phyloP scores from a whole-genome alignment of 35 echinoderm and acorn worm species.

The Apostichopus parvimensis region DNA sequence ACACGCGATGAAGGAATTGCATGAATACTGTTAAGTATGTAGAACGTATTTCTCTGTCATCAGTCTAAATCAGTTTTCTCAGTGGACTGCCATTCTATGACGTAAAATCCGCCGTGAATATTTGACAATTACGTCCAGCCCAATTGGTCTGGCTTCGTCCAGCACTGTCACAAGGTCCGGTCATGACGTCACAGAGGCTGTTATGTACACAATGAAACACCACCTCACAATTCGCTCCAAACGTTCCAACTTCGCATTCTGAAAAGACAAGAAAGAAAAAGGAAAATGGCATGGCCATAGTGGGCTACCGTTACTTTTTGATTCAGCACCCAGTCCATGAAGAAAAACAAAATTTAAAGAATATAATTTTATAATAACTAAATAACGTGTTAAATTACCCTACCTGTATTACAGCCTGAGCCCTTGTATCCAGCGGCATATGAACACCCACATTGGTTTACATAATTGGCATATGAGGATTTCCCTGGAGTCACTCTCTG shows the following conservation, averaged over 20 bases:
- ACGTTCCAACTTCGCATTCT: background rate
- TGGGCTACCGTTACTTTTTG: too few species aligned
- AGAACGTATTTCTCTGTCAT: too few species aligned
- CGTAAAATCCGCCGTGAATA: background rate
- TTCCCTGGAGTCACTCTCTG: background rate
- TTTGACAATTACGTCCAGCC: background rate
- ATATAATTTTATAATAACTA: background rate
- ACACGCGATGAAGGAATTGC: too few species aligned
- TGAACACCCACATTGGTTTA: background rate
- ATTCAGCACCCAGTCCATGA: background rate
- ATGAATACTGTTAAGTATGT: too few species aligned
- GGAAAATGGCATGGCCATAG: background rate
- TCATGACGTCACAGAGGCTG: too few species aligned
- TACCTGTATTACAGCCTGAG: background rate
- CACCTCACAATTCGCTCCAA: conserved; percentile 1
- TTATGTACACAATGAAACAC: background rate
- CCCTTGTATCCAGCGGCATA: conserved; percentile 4
- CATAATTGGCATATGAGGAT: background rate
- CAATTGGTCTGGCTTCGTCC: too few species aligned
- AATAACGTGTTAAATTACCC: background rate
- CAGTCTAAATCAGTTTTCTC: too few species aligned
- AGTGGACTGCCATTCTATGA: too few species aligned
- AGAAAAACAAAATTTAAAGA: background rate
- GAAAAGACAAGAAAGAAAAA: background rate
- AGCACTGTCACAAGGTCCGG: too few species aligned